These are phyloP conservation scores for Sebastes minor DNA, from an alignment of 2,797 vertebrate species.

Conservation along the genomic window DNA sequence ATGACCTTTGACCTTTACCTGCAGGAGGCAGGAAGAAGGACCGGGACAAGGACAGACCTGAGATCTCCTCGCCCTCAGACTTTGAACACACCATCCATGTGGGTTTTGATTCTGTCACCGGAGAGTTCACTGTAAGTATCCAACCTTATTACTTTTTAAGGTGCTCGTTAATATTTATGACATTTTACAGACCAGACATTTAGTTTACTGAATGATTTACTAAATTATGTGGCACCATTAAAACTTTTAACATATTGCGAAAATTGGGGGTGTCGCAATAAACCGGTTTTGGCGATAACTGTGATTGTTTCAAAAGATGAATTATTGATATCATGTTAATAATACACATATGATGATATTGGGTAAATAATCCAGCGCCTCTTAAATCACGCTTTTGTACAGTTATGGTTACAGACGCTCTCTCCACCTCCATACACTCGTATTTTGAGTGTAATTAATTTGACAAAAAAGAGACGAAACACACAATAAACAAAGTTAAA, in stretches of 20 bases:
- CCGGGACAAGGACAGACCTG: constrained; percentile 95
- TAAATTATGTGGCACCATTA: neutral
- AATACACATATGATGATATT: no score
- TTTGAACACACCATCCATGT: constrained; percentile 99
- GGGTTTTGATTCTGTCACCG: constrained; percentile 97
- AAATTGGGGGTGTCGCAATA: neutral
- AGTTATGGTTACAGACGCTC: no score
- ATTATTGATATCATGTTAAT: neutral
- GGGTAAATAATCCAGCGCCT: no score
- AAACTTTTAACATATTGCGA: neutral
- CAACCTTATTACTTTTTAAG: neutral
- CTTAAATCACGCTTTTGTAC: no score
- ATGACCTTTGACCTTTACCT: constrained; percentile 31
- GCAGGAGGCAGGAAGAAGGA: constrained; percentile 93
- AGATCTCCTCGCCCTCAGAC: constrained; percentile 97
- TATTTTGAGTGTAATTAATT: no score
- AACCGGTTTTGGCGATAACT: no score
- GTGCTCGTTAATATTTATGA: neutral
- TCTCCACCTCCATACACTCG: no score
- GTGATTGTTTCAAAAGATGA: neutral
- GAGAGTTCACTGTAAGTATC: constrained; percentile 96
- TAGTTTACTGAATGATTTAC: neutral
- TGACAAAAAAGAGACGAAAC: no score
- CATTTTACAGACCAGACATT: neutral
- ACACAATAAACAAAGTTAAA: no score